Base-by-base conservation (phyloP, 2,797 vertebrate genomes). In the Limnodromus scolopaceus region DNA sequence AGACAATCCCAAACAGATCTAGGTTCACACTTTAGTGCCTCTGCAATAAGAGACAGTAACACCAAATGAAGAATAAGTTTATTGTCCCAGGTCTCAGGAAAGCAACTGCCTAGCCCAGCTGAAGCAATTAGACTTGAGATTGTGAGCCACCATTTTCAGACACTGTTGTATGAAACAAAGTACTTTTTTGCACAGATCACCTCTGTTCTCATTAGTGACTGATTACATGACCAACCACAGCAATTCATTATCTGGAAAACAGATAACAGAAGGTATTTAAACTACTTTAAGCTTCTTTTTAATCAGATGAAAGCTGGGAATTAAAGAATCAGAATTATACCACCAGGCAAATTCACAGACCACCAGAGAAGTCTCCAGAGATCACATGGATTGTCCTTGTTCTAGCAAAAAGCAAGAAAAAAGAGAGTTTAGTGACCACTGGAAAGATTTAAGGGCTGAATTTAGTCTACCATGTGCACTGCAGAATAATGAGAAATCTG, bases 161-260 rank as follows among this genome's bases (percentile, higher is more conserved):
- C 17, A 57, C 16, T 43, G 30, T n/a, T 75, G 39, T 9, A 1
- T 87, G 53, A 92, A 96, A 80, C 65, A 70, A 75, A 89, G 68
- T 68, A 68, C 75, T 92, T 61, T 60, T 80, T 68, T 13, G 6
- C 34, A 53, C 41, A 90, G 57, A 90, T 61, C 69, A 87, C 57
- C 65, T 84, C 65, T 68, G 54, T 84, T 89, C 79, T 69, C 82
- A 77, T 78, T 72, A 86, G 83, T 81, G 65, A 93, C 90, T 88
- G 76, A 95, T 87, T 79, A 78, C 30, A 91, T 34, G 68, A 89
- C 69, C 68, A 81, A 71, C 57, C 53, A 69, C 34, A 92, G 61
- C 95, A 85, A 96, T 91, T 84, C 45, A 85, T 87, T 96, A 93
- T 65, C 68, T 75, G 16, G 28, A 64, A 95, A 92, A 87, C 68